Evolutionary conservation across 1,140 invertebrate genomes (phyloP).

Genomic region (Caenorhabditis remanei): DNA sequence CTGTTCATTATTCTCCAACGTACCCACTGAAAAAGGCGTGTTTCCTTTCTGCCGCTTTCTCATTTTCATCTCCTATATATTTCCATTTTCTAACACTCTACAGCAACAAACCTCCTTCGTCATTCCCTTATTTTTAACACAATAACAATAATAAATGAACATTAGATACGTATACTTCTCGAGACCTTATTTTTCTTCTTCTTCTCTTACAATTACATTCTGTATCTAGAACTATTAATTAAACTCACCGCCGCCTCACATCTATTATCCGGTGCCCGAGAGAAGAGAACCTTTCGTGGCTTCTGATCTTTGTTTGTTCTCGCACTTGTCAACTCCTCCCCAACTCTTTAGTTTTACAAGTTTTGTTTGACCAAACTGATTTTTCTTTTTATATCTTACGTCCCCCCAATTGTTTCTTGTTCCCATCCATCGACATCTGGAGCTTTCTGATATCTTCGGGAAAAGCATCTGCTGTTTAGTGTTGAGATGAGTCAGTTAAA

Average conservation of each 20-base stretch:
- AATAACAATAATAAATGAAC: conserved; percentile 54
- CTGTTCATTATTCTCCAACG: conserved; percentile 12
- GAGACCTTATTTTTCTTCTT: neutral
- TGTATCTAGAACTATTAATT: neutral
- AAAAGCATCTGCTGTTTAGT: conserved; percentile 19
- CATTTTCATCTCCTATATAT: neutral
- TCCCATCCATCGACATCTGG: conserved; percentile 31
- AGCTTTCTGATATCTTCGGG: neutral
- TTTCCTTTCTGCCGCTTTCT: neutral
- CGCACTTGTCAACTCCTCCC: conserved; percentile 24
- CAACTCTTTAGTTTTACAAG: conserved; percentile 27
- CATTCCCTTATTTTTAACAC: conserved; percentile 35
- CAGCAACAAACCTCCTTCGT: conserved; percentile 32
- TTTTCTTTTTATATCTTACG: conserved; percentile 21
- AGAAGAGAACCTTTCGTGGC: conserved; percentile 28
- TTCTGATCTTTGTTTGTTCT: conserved; percentile 55
- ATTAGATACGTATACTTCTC: conserved; percentile 30
- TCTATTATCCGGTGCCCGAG: conserved; percentile 42
- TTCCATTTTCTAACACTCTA: conserved; percentile 22
- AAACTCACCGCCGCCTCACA: neutral
- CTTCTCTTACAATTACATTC: neutral
- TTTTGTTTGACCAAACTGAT: neutral
- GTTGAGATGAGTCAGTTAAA: conserved; percentile 19
- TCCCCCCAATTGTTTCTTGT: conserved; percentile 11
- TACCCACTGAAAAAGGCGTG: neutral